Conservation (phyloP, 2,797 vertebrate species). For the Dryobates pubescens region DNA sequence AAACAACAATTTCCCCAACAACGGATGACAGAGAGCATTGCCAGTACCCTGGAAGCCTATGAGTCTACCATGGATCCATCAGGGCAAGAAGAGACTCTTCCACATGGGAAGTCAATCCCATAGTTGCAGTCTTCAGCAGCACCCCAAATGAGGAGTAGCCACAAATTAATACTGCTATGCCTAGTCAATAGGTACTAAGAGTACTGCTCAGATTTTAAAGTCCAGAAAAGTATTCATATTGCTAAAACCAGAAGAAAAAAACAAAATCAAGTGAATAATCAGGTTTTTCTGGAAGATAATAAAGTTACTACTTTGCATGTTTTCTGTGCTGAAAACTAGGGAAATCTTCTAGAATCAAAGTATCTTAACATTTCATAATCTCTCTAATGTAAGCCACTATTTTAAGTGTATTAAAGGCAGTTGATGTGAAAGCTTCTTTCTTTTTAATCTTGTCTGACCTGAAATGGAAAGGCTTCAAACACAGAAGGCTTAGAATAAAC, state of each 20-base stretch:
- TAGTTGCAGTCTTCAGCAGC: background rate
- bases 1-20: background rate
- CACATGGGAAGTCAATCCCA: background rate
- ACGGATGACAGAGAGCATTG: background rate
- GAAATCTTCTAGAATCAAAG: background rate
- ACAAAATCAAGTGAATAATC: background rate
- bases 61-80: background rate
- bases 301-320: background rate
- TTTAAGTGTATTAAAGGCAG: slow-evolving; percentile 49
- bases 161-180: background rate
- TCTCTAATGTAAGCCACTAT: slow-evolving; percentile 30
- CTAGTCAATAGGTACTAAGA: background rate
- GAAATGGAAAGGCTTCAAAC: slow-evolving; percentile 46
- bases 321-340: slow-evolving; percentile 1
- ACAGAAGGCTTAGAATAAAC: slow-evolving; percentile 39
- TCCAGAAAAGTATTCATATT: background rate
- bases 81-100: background rate
- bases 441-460: slow-evolving; percentile 69
- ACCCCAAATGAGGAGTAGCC: background rate
- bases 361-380: slow-evolving; percentile 25
- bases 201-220: background rate
- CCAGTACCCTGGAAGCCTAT: background rate
- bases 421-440: slow-evolving; percentile 46
- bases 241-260: background rate
- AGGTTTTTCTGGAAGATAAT: slow-evolving; percentile 8